These are phyloP conservation scores for Theodoxus fluviatilis DNA, from an alignment of 2,888 invertebrate genomes.

Conservation along the genomic window DNA sequence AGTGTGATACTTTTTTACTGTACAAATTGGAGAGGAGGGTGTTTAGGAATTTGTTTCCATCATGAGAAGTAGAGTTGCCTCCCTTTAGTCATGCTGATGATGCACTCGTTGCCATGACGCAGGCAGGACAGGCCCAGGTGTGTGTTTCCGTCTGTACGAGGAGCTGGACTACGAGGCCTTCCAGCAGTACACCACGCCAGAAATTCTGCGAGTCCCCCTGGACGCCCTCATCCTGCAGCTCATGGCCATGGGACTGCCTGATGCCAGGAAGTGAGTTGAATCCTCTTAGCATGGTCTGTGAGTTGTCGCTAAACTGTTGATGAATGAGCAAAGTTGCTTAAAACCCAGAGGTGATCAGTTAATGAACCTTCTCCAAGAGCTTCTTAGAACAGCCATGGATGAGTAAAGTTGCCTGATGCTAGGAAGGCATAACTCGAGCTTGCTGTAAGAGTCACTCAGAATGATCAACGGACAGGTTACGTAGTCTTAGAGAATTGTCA, in stretches of 20 bases:
- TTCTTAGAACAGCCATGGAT: no score
- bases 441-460: no score
- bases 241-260: slow-evolving; percentile 90
- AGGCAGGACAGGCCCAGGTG: slow-evolving; percentile 82
- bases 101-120: slow-evolving; percentile 23
- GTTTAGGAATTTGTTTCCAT: no score
- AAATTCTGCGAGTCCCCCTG: slow-evolving; percentile 91
- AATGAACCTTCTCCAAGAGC: no score
- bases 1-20: no score
- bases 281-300: background rate
- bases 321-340: no score
- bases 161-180: slow-evolving; percentile 82
- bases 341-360: no score
- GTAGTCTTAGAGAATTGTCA: no score
- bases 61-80: background rate
- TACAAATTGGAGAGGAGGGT: no score
- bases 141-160: slow-evolving; percentile 82
- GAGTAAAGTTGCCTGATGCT: no score
- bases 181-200: slow-evolving; percentile 87
- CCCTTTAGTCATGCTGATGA: background rate
- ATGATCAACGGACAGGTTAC: no score
- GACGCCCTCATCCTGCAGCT: slow-evolving; percentile 87
- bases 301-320: background rate
- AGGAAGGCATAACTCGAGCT: no score
- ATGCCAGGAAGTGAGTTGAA: slow-evolving; percentile 72